Base-by-base conservation (phyloP, 2,113 vertebrate genomes). In the Lagenorhynchus albirostris region DNA sequence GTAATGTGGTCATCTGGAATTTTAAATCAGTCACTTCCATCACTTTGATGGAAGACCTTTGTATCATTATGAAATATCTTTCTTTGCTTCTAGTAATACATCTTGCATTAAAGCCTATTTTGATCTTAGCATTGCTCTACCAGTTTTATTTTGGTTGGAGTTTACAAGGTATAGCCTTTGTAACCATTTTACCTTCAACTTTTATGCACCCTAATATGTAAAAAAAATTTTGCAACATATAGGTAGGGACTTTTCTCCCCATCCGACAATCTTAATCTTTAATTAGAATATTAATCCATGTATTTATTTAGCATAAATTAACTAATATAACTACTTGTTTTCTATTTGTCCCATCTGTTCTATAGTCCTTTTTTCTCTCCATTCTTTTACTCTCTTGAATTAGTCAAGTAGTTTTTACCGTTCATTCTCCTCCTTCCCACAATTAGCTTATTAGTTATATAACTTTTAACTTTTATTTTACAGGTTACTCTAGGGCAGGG, bases 1-100 rank as follows among this genome's bases (percentile, higher is more conserved):
- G 18, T 76, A 58, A 73, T n/a, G 8, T 31, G 55, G 36, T 92
- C 83, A 89, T 74, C 58, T 73, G 47, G 6, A 26, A 60, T 88
- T 95, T 93, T 85, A 80, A 80, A 89, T 85, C 60, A 65, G 65
- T 82, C 44, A 79, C 13, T 91, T 94, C 53, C 38, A 93, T 85
- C 20, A n/a, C 9, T 58, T 44, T 74, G 31, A 47, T 71, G 68
- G 23, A 89, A 62, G 71, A 74, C 25, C 26, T 7, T 70, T 81
- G 4, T 68, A 70, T 90, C 50, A 71, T 53, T 77, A 77, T 33
- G 74, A 77, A 77, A 33, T 50, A 77, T 20, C 44, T 77, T 31
- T 60, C 81, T 92, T 80, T 96, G 21, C 20, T 77, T 77, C 65
- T 67, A 88, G 70, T 44, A 92, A 53, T 63, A 91, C 8, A 36